A percentile compares a stretch with the other conserved stretches of the same genome.
phyloP scores from a whole-genome alignment of 2,113 vertebrate genomes.

The Psittacula cyanocephala region DNA sequence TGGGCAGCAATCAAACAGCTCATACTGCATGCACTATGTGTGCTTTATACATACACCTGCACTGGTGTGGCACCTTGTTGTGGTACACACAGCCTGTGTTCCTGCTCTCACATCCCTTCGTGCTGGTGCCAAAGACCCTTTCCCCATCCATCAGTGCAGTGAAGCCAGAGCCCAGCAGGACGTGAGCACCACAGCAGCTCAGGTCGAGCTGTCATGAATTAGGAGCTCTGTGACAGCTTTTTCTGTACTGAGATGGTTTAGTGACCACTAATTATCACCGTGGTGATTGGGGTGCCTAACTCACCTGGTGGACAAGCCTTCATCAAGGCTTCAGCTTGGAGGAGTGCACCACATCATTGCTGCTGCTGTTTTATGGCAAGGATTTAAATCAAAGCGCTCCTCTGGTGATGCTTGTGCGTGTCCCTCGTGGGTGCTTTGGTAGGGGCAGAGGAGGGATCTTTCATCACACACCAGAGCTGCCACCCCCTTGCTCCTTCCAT shows the following conservation, averaged over 20 bases:
- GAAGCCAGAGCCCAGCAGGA: neutral
- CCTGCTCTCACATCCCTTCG: accelerated
- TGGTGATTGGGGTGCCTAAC: neutral
- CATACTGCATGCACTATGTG: accelerated
- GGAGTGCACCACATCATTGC: neutral
- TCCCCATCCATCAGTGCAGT: neutral
- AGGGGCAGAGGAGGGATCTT: neutral
- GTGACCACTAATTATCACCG: neutral
- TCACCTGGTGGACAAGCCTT: neutral
- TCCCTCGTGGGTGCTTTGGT: accelerated
- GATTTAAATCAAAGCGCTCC: neutral
- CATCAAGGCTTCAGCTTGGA: neutral
- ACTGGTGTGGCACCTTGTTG: accelerated
- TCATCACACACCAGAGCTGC: neutral
- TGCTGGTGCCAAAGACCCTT: neutral
- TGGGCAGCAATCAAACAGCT: neutral
- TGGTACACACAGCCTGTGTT: neutral
- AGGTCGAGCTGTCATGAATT: accelerated
- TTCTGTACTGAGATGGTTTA: neutral
- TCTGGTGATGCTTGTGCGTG: neutral
- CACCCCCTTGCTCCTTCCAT: neutral
- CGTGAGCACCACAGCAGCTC: neutral
- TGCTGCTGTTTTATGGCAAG: neutral
- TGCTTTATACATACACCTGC: neutral
- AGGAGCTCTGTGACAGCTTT: neutral